These are phyloP conservation scores for Sprattus sprattus DNA, from an alignment of 2,113 vertebrate species.

Conservation along the genomic window DNA sequence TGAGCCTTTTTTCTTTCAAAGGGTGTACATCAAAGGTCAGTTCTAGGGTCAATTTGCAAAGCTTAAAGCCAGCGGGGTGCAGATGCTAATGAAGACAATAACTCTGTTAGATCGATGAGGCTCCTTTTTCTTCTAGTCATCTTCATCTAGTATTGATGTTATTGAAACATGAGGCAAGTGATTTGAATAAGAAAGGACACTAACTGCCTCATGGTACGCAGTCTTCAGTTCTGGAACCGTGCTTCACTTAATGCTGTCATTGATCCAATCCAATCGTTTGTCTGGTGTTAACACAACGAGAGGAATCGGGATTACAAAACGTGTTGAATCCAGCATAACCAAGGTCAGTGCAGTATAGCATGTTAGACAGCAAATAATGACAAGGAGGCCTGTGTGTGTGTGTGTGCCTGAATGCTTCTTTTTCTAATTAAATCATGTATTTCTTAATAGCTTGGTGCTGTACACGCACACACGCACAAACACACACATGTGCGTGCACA, in stretches of 20 bases:
- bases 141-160: background rate
- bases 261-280: background rate
- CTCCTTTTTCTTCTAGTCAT: background rate
- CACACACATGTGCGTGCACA: too few species aligned
- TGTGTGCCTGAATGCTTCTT: background rate
- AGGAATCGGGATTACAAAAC: background rate
- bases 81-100: background rate
- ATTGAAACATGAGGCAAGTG: background rate
- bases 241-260: background rate
- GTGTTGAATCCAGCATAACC: background rate
- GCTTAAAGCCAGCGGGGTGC: background rate
- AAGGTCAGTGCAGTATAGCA: background rate
- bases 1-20: background rate
- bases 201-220: background rate
- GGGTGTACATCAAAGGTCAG: constrained; percentile 7
- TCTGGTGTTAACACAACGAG: background rate
- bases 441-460: background rate
- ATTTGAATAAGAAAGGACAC: constrained; percentile 6
- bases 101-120: background rate
- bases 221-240: background rate
- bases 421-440: background rate
- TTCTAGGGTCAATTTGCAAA: background rate
- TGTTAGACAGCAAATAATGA: background rate
- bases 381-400: background rate
- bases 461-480: background rate